Evolutionary conservation across 1,140 invertebrate genomes (phyloP), one percentile per base, ranked within the genome.

Genomic region (Cataglyphis hispanica): DNA sequence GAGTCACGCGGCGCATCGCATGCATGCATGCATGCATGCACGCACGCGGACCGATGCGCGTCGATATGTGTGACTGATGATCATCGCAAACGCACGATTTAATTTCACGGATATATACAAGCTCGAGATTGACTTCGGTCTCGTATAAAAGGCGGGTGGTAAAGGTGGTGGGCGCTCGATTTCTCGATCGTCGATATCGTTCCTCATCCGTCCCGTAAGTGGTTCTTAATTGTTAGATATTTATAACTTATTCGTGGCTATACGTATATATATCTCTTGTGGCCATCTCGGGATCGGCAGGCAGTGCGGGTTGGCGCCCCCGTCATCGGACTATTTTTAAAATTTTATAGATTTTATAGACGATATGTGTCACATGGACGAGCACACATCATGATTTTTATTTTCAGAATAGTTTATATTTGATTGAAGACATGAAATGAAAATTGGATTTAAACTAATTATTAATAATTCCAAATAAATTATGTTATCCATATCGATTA

Each of bases 51-150:
- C 81, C 80, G 78, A 84, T 86, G n/a, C 61, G n/a, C 80, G 25
- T 31, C 53, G 69, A 78, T 89, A 89, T 63, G 67, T 88, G 77
- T 87, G 86, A 91, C 90, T 85, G 88, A 91, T 90, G 90, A 90
- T 85, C 87, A 63, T 56, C 74, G 76, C 53, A 25, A 40, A 88
- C 61, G 84, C 88, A 83, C 90, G 83, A 90, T 91, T 88, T 90
- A 90, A 90, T 91, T 91, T 91, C 88, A 90, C 86, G 90, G 87
- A 87, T 90, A 87, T 91, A 89, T 91, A 89, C 78, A 76, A 31
- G 34, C 22, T 2, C 34, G 81, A n/a, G 64, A 85, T 89, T 87
- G 87, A 76, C 70, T 80, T 76, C 31, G 84, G 84, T 84, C 70
- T 83, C 84, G 69, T 58, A 60, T 84, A 63, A 31, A 84, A 66